Percentiles rank a stretch among this genome's conserved stretches.
Evolutionary conservation across 2,113 vertebrate genomes (phyloP).

Genomic region (Noctilio leporinus): DNA sequence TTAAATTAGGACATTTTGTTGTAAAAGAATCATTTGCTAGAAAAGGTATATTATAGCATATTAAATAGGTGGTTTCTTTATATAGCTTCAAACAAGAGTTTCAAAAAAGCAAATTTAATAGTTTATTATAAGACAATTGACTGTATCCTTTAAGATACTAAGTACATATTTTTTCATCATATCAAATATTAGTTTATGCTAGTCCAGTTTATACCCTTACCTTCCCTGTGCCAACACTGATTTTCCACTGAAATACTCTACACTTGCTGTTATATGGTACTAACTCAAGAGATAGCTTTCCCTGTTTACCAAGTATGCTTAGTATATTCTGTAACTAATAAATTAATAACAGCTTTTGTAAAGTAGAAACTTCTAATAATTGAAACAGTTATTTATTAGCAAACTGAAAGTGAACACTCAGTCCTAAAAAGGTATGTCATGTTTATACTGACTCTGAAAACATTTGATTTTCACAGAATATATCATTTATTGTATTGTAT

Average conservation of each 20-base stretch:
- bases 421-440: constrained; percentile 78
- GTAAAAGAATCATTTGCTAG: constrained; percentile 70
- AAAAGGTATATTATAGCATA: constrained; percentile 27
- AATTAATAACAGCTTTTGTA: constrained; percentile 82
- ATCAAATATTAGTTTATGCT: constrained; percentile 82
- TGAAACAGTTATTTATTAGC: constrained; percentile 83
- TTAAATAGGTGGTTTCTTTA: constrained; percentile 56
- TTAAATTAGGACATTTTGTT: constrained; percentile 69
- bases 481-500: constrained; percentile 67
- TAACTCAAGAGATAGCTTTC: constrained; percentile 68
- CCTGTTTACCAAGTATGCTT: constrained; percentile 77
- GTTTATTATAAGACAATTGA: constrained; percentile 72
- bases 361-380: constrained; percentile 79
- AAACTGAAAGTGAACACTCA: constrained; percentile 80
- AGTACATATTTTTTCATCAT: constrained; percentile 73
- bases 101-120: constrained; percentile 70
- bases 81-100: constrained; percentile 64
- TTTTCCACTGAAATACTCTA: constrained; percentile 79
- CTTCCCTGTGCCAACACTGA: constrained; percentile 76
- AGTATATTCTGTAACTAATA: constrained; percentile 81
- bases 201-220: constrained; percentile 68
- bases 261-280: constrained; percentile 75
- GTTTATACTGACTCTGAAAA: constrained; percentile 82
- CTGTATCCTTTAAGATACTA: constrained; percentile 69
- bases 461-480: constrained; percentile 79